A percentile compares a stretch with the other conserved stretches of the same genome.
Evolutionary conservation across 1,140 invertebrate genomes (phyloP).

Genomic region (Cherax quadricarinatus): DNA sequence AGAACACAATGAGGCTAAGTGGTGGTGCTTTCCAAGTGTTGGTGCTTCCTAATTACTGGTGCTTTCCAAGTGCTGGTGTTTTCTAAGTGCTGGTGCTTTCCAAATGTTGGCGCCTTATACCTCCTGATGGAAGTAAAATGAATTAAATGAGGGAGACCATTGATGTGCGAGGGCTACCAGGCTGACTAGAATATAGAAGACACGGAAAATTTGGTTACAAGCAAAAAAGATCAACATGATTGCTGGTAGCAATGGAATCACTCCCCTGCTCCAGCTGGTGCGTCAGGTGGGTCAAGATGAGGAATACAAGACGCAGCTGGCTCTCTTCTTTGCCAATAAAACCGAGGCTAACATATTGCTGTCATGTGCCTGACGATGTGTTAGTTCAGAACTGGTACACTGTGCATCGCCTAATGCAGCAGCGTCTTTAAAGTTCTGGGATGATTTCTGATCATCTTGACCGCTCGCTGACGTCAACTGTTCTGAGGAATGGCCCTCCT

Average conservation of each 20-base stretch:
- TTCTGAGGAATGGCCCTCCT: conserved; percentile 96
- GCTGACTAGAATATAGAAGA: no score
- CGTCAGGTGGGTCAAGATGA: conserved; percentile 89
- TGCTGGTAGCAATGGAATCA: conserved; percentile 91
- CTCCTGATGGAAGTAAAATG: no score
- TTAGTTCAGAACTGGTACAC: conserved; percentile 92
- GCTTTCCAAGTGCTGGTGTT: no score
- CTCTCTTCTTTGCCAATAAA: conserved; percentile 97
- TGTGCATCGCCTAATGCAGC: conserved; percentile 91
- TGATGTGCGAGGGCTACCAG: no score
- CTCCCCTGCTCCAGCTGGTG: conserved; percentile 97
- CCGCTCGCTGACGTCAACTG: conserved; percentile 87
- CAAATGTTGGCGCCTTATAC: no score
- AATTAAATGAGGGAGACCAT: no score
- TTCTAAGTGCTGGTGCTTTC: no score
- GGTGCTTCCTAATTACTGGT: no score
- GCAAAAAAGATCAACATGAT: no score
- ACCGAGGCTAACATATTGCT: conserved; percentile 97
- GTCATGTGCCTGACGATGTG: conserved; percentile 91
- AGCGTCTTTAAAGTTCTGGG: conserved; percentile 91
- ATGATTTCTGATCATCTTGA: conserved; percentile 95
- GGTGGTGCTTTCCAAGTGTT: no score
- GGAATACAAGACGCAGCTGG: conserved; percentile 87
- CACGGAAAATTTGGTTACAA: no score
- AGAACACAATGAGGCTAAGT: no score